Conservation (phyloP, 1,140 invertebrate species). For the Brachystomella parvula region DNA sequence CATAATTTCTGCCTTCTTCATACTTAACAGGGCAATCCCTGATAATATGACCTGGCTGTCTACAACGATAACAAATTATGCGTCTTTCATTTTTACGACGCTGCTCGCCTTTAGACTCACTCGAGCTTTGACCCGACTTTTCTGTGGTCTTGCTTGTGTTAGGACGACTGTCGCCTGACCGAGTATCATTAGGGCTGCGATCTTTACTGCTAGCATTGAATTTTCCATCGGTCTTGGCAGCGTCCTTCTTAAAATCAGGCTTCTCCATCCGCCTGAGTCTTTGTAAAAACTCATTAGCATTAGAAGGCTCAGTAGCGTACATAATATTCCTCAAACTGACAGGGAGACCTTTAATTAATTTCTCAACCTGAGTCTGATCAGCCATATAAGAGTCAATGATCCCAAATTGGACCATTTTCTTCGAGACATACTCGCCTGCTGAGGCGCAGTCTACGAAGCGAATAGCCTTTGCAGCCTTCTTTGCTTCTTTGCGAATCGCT, state of each 20-base stretch:
- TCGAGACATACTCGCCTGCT: neutral
- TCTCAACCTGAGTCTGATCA: neutral
- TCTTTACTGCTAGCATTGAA: neutral
- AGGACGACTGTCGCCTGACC: no score
- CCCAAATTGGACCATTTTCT: neutral
- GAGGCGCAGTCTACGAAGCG: neutral
- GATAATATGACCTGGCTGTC: neutral
- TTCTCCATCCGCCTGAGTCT: neutral
- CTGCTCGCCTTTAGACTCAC: neutral
- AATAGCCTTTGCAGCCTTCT: neutral
- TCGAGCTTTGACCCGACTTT: neutral
- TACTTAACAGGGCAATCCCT: neutral
- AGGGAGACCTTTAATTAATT: neutral
- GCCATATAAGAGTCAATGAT: neutral
- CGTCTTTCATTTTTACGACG: no score
- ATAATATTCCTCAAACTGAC: neutral
- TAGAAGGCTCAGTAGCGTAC: neutral
- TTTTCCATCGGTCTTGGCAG: no score
- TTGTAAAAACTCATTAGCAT: neutral
- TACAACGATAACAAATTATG: neutral
- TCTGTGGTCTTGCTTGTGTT: no score
- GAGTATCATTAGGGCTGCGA: no score
- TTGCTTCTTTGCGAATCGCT: neutral
- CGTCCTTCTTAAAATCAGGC: neutral
- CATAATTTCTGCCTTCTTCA: neutral